These are phyloP conservation scores for Ceriagrion tenellum DNA, from an alignment of 2,888 invertebrate genomes.

Conservation along the genomic window DNA sequence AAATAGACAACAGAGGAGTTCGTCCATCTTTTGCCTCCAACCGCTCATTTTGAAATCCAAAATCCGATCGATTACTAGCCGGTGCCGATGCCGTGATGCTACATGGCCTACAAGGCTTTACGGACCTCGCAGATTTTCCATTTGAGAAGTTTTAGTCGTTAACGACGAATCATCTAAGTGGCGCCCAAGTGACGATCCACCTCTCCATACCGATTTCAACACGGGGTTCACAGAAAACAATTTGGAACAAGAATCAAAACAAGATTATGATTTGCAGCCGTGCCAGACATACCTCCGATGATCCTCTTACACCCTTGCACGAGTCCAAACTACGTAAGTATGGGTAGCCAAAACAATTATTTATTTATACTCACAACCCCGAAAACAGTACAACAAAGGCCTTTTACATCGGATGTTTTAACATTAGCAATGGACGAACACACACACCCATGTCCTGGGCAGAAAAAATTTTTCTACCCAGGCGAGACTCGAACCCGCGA, in stretches of 20 bases:
- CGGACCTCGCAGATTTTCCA: neutral
- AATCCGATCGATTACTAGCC: neutral
- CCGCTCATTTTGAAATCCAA: neutral
- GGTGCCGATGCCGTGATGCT: neutral
- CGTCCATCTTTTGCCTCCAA: neutral
- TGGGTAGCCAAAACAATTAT: no score
- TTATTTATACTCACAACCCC: no score
- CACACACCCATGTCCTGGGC: no score
- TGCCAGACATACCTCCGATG: no score
- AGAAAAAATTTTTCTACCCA: no score
- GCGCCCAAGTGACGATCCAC: neutral
- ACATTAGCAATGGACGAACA: no score
- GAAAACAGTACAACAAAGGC: no score
- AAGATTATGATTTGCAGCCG: neutral
- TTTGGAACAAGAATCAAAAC: neutral
- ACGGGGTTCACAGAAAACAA: neutral
- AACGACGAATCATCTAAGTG: neutral
- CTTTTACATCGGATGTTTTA: no score
- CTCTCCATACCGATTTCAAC: neutral
- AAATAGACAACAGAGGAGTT: neutral
- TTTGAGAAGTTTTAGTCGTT: neutral
- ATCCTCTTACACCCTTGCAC: no score
- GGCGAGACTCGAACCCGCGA: no score
- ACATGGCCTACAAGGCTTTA: neutral
- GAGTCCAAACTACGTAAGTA: no score